Conservation (phyloP, 1,140 invertebrate genomes). For the Bombus impatiens region DNA sequence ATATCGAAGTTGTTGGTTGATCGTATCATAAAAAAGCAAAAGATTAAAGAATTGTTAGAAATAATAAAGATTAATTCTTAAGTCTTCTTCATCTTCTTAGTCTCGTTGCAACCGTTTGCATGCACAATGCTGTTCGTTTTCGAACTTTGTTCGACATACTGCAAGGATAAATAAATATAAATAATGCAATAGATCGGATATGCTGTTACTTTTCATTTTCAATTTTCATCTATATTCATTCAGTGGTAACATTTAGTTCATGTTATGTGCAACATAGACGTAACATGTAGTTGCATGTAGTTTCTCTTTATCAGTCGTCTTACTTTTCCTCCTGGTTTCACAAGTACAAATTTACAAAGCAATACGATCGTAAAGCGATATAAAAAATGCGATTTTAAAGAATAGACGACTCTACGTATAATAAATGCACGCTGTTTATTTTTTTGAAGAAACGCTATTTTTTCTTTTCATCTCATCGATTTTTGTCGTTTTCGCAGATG, state of each 20-base stretch:
- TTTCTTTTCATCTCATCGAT: not conserved
- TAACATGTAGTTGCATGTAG: too few species aligned
- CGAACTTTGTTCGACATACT: not conserved
- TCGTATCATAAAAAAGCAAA: not conserved
- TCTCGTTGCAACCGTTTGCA: too few species aligned
- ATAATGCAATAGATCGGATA: not conserved
- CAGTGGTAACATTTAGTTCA: not conserved
- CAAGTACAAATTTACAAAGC: not conserved
- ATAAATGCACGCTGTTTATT: not conserved
- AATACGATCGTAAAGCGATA: not conserved
- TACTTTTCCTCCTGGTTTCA: not conserved
- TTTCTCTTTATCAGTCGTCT: too few species aligned
- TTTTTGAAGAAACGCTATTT: not conserved
- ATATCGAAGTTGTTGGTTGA: too few species aligned
- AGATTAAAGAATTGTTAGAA: not conserved
- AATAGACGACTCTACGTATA: too few species aligned
- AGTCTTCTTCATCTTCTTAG: not conserved
- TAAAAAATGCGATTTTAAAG: too few species aligned
- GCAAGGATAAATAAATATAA: not conserved
- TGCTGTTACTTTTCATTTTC: not conserved
- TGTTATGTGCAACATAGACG: not conserved
- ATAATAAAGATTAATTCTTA: not conserved
- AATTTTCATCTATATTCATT: too few species aligned
- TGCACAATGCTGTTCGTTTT: not conserved
- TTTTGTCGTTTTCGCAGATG: not conserved